Conservation (phyloP, 2,888 invertebrate genomes). For the Adelognathus sp. region DNA sequence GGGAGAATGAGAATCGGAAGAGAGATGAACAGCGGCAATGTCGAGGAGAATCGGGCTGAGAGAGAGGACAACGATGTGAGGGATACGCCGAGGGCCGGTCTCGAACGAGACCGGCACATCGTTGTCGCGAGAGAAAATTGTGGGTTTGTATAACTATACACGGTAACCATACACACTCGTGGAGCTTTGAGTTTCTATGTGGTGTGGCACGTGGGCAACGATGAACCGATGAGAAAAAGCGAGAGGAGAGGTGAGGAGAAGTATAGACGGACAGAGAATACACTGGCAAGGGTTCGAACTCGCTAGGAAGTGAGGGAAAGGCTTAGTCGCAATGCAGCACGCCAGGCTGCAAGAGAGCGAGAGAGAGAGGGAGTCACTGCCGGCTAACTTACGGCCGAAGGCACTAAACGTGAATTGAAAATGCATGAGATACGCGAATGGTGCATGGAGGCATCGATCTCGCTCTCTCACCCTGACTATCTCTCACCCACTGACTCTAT, state of each 20-base stretch:
- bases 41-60: not conserved
- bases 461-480: too few species aligned
- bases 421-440: slow-evolving; percentile 62
- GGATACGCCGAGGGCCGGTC: not conserved
- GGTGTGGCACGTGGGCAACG: slow-evolving; percentile 44
- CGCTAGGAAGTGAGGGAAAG: slow-evolving; percentile 35
- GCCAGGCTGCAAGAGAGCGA: too few species aligned
- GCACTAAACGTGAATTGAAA: slow-evolving; percentile 63
- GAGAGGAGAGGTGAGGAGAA: not conserved
- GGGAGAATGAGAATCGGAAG: not conserved
- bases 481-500: slow-evolving; percentile 15
- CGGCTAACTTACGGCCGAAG: slow-evolving; percentile 59
- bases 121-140: slow-evolving; percentile 6
- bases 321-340: slow-evolving; percentile 62
- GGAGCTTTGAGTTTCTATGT: not conserved
- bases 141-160: not conserved
- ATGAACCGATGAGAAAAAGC: slow-evolving; percentile 5
- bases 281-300: slow-evolving; percentile 23
- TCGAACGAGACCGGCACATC: too few species aligned
- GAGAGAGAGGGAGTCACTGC: slow-evolving; percentile 50
- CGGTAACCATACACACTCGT: not conserved
- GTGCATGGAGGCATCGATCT: slow-evolving; percentile 55
- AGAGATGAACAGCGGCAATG: not conserved
- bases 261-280: not conserved
- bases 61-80: not conserved